Conservation (phyloP, 2,888 invertebrate species). For the Sericinus montela region DNA sequence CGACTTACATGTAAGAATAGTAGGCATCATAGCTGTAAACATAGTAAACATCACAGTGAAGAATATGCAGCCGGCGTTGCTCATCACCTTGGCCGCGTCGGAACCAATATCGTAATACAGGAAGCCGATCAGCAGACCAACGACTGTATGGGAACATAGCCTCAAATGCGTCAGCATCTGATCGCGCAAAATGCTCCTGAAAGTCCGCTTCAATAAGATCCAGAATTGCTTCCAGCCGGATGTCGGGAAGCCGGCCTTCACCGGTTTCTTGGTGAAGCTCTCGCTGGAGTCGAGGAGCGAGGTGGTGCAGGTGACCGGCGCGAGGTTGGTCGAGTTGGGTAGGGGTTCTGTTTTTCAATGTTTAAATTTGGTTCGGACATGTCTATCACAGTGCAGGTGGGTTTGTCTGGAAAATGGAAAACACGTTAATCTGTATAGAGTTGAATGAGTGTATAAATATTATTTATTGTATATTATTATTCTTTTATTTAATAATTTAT, state of each 20-base stretch:
- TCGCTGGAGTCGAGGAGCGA: conserved; percentile 86
- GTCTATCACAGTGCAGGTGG: conserved; percentile 72
- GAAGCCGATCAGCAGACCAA: conserved; percentile 94
- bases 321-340: conserved; percentile 59
- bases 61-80: conserved; percentile 97
- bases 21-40: conserved; percentile 99
- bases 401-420: conserved; percentile 71
- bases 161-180: conserved; percentile 94
- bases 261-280: conserved; percentile 82
- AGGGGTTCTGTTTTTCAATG: conserved; percentile 53
- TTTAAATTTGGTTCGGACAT: conserved; percentile 66
- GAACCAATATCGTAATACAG: conserved; percentile 96
- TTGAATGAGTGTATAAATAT: no score
- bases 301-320: conserved; percentile 83
- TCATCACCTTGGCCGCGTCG: conserved; percentile 95
- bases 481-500: no score
- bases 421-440: no score
- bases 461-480: no score
- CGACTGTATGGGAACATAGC: conserved; percentile 90
- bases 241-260: conserved; percentile 87
- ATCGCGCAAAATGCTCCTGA: conserved; percentile 89
- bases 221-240: conserved; percentile 91
- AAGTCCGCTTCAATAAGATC: conserved; percentile 91
- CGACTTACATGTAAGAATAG: conserved; percentile 96
- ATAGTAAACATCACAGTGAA: conserved; percentile 97